These are phyloP conservation scores for Nilaparvata lugens DNA, from an alignment of 1,140 invertebrate genomes.

Conservation along the genomic window DNA sequence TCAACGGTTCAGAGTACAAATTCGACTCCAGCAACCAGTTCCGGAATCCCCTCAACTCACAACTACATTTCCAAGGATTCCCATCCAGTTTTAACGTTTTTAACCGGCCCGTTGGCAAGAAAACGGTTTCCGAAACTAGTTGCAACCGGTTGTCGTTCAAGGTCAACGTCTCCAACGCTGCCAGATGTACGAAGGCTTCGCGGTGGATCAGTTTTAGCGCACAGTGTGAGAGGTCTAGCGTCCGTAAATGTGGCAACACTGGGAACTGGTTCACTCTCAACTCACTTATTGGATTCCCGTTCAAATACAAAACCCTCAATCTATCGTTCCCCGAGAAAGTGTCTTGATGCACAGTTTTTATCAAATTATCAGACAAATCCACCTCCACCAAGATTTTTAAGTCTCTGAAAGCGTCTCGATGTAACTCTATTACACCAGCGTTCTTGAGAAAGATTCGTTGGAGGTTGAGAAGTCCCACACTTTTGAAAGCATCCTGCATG, in stretches of 20 bases:
- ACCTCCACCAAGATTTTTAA: constrained; percentile 81
- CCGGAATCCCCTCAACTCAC: constrained; percentile 67
- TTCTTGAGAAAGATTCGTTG: constrained; percentile 70
- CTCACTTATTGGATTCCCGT: constrained; percentile 56
- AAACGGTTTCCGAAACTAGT: constrained; percentile 51
- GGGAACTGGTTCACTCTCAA: constrained; percentile 59
- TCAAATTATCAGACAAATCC: constrained; percentile 65
- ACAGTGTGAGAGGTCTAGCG: constrained; percentile 66
- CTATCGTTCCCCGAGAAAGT: constrained; percentile 68
- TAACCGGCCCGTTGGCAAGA: constrained; percentile 53
- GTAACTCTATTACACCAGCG: constrained; percentile 60
- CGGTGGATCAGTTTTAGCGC: constrained; percentile 57
- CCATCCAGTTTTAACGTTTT: constrained; percentile 70
- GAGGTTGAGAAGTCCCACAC: constrained; percentile 67
- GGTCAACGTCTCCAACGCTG: constrained; percentile 57
- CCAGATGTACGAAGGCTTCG: constrained; percentile 56
- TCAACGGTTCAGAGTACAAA: constrained; percentile 53
- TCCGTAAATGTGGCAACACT: constrained; percentile 54
- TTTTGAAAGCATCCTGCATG: constrained; percentile 69
- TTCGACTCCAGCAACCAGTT: constrained; percentile 65
- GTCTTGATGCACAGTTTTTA: constrained; percentile 52
- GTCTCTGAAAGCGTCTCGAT: constrained; percentile 74
- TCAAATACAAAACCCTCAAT: constrained; percentile 54
- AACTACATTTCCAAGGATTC: constrained; percentile 87
- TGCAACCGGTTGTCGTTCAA: constrained; percentile 57